Evolutionary conservation across 2,113 vertebrate species (phyloP).

Genomic region (Alouatta palliata): DNA sequence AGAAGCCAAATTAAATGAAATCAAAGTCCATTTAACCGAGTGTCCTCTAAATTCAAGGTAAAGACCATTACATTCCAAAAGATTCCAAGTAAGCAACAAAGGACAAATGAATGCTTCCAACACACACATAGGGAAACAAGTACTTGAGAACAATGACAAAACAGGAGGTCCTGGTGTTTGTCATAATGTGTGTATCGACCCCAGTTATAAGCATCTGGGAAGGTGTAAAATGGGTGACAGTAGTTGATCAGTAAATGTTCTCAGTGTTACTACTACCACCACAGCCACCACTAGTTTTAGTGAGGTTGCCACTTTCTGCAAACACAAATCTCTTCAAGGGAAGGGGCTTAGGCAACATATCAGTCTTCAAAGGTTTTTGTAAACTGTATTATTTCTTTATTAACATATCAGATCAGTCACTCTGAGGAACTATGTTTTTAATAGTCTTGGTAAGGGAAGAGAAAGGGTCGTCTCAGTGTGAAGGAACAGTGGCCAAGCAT

Average conservation of each 20-base stretch:
- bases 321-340: background rate
- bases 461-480: background rate
- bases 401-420: background rate
- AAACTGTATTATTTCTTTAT: background rate
- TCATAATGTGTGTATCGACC: background rate
- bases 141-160: background rate
- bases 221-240: background rate
- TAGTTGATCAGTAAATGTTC: background rate
- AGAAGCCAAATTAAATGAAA: conserved; percentile 37
- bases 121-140: background rate
- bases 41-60: background rate
- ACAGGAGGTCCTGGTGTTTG: background rate
- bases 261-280: background rate
- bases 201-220: background rate
- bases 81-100: background rate
- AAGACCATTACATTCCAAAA: background rate
- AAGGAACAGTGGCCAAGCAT: background rate
- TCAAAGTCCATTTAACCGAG: background rate
- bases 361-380: background rate
- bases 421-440: background rate
- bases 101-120: background rate
- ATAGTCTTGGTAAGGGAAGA: background rate
- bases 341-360: background rate
- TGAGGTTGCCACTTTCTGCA: background rate
- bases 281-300: background rate